Evolutionary conservation across 2,113 vertebrate genomes (phyloP), one percentile per base, ranked within the genome.

Genomic region (Panthera uncia): DNA sequence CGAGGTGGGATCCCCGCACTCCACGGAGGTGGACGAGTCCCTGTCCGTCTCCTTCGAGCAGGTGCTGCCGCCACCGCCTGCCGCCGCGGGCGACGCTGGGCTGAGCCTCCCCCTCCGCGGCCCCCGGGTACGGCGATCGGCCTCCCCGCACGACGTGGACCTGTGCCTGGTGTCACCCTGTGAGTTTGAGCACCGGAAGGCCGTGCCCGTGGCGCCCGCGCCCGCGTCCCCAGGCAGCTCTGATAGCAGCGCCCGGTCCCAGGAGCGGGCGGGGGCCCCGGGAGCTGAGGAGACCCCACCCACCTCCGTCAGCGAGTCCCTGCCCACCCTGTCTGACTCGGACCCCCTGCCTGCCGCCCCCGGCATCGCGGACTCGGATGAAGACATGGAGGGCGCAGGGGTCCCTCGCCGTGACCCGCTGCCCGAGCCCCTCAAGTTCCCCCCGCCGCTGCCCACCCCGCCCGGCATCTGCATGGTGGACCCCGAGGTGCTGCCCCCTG

Each of bases 131-230:
- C 93, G 96, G 0, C 98, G 98, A 14, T 99, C 99, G 0, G 99
- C 99, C 10, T 99, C 99, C 0, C 99, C 99, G 0, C 99, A 99
- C 1, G 99, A 99, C 0, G 99, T 99, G 3, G 99, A 99, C 81
- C 98, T 99, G 52, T 99, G 99, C 94, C 98, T 99, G 81, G 99
- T 99, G 81, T 99, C 99, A 0, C 99, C 99, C 1, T 99, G 99
- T 7, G 99, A 99, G 98, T 99, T 99, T 33, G 99, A 99, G 95
- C 99, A 99, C 83, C 99, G 99, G 69, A 99, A 99, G 95, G 98
- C 98, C 0, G 15, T 92, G 14, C 84, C 93, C 0, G 0, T 71
- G 12, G 83, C 15, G 0, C 93, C 57, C 0, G 93, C 88, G 0
- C 68, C 95, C 0, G 98, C 98, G 0, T 99, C 98, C 0, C 98